phyloP scores from a whole-genome alignment of 2,888 invertebrate genomes.

The Nephrotoma guestfalica region DNA sequence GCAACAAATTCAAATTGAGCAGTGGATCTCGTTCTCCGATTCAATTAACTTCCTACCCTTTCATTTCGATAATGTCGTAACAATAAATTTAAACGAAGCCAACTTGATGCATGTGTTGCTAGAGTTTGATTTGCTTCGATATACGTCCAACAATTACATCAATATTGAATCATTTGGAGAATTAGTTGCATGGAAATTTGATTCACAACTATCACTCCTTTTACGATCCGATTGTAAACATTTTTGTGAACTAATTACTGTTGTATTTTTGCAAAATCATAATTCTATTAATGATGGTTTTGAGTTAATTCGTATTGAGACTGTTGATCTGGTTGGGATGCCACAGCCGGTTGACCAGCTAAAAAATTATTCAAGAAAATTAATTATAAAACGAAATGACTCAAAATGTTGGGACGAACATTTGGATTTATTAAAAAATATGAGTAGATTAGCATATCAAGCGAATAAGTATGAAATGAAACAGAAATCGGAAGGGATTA shows the following conservation, averaged over 20 bases:
- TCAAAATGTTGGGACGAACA: slow-evolving; percentile 28
- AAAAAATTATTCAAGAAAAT: slow-evolving; percentile 30
- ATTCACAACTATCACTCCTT: slow-evolving; percentile 57
- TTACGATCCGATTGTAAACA: slow-evolving; percentile 63
- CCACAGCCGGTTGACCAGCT: slow-evolving; percentile 38
- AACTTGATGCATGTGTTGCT: slow-evolving; percentile 20
- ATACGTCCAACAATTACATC: slow-evolving; percentile 16
- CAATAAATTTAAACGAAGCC: not conserved
- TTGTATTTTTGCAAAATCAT: slow-evolving; percentile 54
- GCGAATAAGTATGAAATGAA: slow-evolving; percentile 29
- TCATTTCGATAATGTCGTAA: slow-evolving; percentile 14
- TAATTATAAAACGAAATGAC: slow-evolving; percentile 24
- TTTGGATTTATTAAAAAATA: slow-evolving; percentile 24
- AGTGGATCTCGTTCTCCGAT: slow-evolving; percentile 38
- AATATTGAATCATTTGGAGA: slow-evolving; percentile 68
- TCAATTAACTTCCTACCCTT: slow-evolving; percentile 30
- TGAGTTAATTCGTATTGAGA: slow-evolving; percentile 57
- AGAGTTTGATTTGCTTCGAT: slow-evolving; percentile 21
- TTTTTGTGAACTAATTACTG: slow-evolving; percentile 50
- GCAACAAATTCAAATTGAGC: slow-evolving; percentile 34
- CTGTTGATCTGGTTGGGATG: slow-evolving; percentile 42
- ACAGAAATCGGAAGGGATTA: not conserved
- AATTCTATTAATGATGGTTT: slow-evolving; percentile 64
- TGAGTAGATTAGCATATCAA: slow-evolving; percentile 28
- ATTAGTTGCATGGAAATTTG: slow-evolving; percentile 65